Base-by-base conservation (phyloP, 2,888 invertebrate species). In the Scaptomyza flava region DNA sequence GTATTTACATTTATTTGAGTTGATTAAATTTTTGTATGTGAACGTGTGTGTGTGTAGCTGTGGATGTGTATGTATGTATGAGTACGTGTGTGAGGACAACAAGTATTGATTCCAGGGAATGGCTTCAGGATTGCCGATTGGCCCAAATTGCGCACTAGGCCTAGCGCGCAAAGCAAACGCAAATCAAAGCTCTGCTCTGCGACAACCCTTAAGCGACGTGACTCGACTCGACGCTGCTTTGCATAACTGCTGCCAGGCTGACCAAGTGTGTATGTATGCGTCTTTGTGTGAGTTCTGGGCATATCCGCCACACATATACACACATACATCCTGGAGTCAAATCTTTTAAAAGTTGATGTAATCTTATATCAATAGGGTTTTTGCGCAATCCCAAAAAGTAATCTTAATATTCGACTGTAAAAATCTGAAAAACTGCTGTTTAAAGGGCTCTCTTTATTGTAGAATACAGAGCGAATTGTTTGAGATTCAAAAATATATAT, bases 1-100 rank as follows among this genome's bases (percentile, higher is more conserved):
- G 68, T 81, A 75, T 78, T 74, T 74, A 74, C 81, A 87, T 81
- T 82, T 81, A 87, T 81, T 82, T 81, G 67, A 81, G 82, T 73
- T 85, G 85, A 82, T 82, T 81, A 87, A 61, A 84, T 79, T 82
- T 81, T 23, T 82, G 27, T 80, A 70, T 71, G 65, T 77, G 46
- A 48, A 17, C 30, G 30, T 31, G 36, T 46, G 42, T 12, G 12
- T 47, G 46, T 48, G 33, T 57, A 17, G 17, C 17, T 17, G 17
- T 17, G 17, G 17, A 38, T 58, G 17, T 71, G 58, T 73, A 46
- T 70, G 46, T 36, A 11, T 4, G 9, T 3, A 4, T 1, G 41
- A 4, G 17, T 9, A 5, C 9, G 41, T 41, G 41, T 41, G 51
- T 73, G 68, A 68, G 78, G 74, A 86, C 84, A 87, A 84, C 85